A percentile compares a stretch with the other conserved stretches of the same genome.
Conservation (phyloP, 2,888 invertebrate genomes). For the Melanargia galathea region DNA sequence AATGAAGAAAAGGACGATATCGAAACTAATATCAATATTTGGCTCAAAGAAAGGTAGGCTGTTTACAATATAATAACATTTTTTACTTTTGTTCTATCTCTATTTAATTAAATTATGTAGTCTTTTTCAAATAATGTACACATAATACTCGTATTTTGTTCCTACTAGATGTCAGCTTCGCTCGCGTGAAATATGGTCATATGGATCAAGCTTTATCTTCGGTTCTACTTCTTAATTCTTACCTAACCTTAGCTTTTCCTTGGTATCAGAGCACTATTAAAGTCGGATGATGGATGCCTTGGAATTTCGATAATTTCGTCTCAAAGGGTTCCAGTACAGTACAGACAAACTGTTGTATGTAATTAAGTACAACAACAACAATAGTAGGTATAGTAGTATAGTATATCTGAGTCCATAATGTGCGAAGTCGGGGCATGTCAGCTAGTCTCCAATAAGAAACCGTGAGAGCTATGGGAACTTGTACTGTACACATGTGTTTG, state of each 20-base stretch:
- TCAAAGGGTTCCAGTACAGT: background rate
- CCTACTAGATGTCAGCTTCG: background rate
- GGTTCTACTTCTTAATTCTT: background rate
- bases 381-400: no score
- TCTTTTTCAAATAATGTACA: no score
- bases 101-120: background rate
- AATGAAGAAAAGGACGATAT: conserved; percentile 78
- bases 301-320: background rate
- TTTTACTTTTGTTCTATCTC: conserved; percentile 16
- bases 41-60: conserved; percentile 72
- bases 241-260: no score
- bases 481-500: conserved; percentile 5
- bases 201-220: background rate
- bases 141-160: no score
- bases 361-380: no score
- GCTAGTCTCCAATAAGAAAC: conserved; percentile 15
- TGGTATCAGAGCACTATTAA: no score
- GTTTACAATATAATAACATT: background rate
- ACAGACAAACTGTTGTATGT: no score
- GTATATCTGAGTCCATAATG: no score
- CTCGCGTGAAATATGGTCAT: background rate
- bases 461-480: conserved; percentile 21
- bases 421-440: background rate
- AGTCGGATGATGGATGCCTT: no score
- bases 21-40: conserved; percentile 74